Conservation (phyloP, 2,888 invertebrate genomes). For the Dioctria rufipes region DNA sequence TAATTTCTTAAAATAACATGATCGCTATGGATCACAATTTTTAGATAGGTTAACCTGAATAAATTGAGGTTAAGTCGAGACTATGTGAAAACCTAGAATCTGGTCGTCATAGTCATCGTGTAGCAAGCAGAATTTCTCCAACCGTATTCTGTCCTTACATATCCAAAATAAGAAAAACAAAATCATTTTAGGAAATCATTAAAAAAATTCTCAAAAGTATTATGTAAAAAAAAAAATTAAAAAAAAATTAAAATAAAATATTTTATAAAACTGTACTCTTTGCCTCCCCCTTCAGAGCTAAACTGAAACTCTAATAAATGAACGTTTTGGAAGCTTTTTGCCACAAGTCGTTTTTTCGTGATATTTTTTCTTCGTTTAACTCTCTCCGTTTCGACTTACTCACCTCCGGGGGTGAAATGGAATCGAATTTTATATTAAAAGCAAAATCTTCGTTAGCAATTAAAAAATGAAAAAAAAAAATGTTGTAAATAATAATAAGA, state of each 20-base stretch:
- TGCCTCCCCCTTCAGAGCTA: not conserved
- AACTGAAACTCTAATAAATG: not conserved
- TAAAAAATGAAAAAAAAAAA: not conserved
- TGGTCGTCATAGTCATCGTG: no score
- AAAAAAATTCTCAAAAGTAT: not conserved
- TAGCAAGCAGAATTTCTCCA: no score
- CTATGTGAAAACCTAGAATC: no score
- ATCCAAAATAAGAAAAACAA: no score
- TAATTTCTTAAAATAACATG: slow-evolving; percentile 18
- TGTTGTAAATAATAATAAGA: slow-evolving; percentile 14
- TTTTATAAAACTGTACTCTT: not conserved
- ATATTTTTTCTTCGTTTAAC: not conserved
- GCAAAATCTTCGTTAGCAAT: slow-evolving; percentile 28
- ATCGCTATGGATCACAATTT: slow-evolving; percentile 29
- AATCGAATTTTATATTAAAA: slow-evolving; percentile 39
- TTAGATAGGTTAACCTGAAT: not conserved
- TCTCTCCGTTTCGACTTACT: slow-evolving; percentile 25
- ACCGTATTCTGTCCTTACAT: no score
- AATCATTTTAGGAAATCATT: no score
- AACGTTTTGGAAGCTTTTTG: slow-evolving; percentile 7
- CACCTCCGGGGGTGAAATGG: not conserved
- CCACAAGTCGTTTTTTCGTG: slow-evolving; percentile 2
- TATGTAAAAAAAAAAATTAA: slow-evolving; percentile 22
- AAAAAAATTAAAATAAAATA: not conserved
- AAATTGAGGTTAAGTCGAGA: no score